Base-by-base conservation (phyloP, 1,140 invertebrate species). In the Dufourea novaeangliae region DNA sequence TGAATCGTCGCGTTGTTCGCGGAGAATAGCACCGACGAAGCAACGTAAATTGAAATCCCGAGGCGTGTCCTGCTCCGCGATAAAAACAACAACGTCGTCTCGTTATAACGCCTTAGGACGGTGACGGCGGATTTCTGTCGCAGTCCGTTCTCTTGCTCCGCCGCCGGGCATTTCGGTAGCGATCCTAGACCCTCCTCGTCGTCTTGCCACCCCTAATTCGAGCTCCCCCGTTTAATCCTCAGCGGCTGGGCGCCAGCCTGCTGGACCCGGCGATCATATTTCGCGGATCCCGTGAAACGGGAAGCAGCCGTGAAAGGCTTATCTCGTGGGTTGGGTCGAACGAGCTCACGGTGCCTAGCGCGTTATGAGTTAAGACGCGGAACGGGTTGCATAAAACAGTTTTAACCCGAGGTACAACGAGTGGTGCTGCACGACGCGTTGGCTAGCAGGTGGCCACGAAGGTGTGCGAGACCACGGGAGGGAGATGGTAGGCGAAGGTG, bases 251-350 rank as follows among this genome's bases (percentile, higher is more conserved):
- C 6, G 50, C 44, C 44, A n/a, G n/a, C n/a, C n/a, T n/a, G 61
- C 61, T 66, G 78, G 71, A 72, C 72, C n/a, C n/a, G n/a, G 68
- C 52, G 81, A 76, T 83, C 82, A 75, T 84, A 84, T 83, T 75
- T 84, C 81, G 82, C 54, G 77, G 81, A 70, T 84, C 70, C 62
- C 73, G 62, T 79, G 77, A 68, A 71, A 57, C 71, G 74, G n/a
- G 64, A 79, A 81, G 61, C 80, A 66, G 69, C 70, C 56, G 71
- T 57, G 81, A 75, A 72, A 83, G 62, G 77, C 81, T 82, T 68
- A 80, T 82, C 75, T n/a, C 46, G 20, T 7, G 20, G 34, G 79
- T 34, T 50, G 66, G 63, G 41, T 64, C 37, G 66, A 83, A 70
- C 29, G 44, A 25, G 14, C 27, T 22, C 27, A n/a, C 14, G 75